These are phyloP conservation scores for Drymodes brunneopygia DNA, from an alignment of 2,113 vertebrate genomes.

Conservation along the genomic window DNA sequence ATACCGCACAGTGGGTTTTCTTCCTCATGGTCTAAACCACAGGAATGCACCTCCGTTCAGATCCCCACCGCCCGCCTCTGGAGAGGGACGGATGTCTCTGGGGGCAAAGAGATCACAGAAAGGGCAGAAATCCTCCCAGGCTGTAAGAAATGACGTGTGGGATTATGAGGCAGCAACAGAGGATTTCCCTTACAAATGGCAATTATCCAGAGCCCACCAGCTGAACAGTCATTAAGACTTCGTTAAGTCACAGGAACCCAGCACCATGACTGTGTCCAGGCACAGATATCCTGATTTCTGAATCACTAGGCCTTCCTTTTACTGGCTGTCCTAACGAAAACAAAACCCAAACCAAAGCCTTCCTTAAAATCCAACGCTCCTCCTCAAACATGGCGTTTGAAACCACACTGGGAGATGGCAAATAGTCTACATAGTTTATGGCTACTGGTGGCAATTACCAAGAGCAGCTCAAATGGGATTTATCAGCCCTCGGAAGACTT, in stretches of 20 bases:
- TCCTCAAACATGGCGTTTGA: background rate
- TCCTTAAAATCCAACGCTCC: background rate
- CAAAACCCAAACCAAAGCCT: background rate
- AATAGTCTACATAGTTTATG: slow-evolving; percentile 26
- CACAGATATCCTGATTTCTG: background rate
- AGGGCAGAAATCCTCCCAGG: background rate
- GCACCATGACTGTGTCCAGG: background rate
- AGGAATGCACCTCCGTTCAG: background rate
- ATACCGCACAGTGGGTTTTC: background rate
- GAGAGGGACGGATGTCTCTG: background rate
- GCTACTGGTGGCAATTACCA: background rate
- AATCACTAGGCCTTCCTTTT: background rate
- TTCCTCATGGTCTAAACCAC: background rate
- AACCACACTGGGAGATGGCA: background rate
- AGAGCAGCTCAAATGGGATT: background rate
- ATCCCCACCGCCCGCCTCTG: background rate
- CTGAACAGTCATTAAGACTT: background rate
- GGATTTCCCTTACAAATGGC: slow-evolving; percentile 19
- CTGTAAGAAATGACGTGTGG: background rate
- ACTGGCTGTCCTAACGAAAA: background rate
- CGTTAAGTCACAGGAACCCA: background rate
- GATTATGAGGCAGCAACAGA: background rate
- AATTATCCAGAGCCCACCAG: slow-evolving; percentile 1
- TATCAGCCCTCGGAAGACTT: background rate
- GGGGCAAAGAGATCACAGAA: background rate